Evolutionary conservation across 2,797 vertebrate genomes (phyloP), one percentile per base, ranked within the genome.

Genomic region (Enteromius mattozi): DNA sequence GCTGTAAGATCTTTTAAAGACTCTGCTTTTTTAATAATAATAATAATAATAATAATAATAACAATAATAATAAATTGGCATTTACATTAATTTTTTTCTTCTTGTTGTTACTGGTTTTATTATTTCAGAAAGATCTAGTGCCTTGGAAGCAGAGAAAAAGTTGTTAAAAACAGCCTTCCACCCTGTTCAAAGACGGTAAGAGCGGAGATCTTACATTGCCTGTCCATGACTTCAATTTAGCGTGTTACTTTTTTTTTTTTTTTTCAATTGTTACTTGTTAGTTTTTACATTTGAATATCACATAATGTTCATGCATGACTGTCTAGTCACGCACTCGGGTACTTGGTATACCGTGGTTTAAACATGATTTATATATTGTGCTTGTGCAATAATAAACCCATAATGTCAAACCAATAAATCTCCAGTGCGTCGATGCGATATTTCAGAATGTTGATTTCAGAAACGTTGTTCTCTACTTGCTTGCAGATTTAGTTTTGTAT

Each of bases 71-170:
- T 89, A 80, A 89, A 51, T 54, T 86, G 81, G 78, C 66, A 82
- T 84, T 89, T 82, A 79, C 89, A 92, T 91, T 85, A 83, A 86
- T 87, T 77, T 76, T 88, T 82, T 74, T 82, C n/a, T 90, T 93
- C 88, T 90, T 49, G 85, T 91, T 90, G 90, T 89, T 89, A 89
- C 87, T 86, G 89, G 89, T 90, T 89, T 92, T 90, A 86, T 91
- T 90, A 90, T 96, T 96, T 92, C 94, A 96, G 96, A 97, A 94
- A 96, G 96, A 95, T 96, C 93, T 95, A 98, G 97, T 97, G 97
- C 97, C 97, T 98, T 99, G 97, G 96, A 97, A 95, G 94, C 96
- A 96, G 96, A 97, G 93, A 95, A 95, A 95, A 97, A 95, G 94
- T 95, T 95, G 92, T 93, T 96, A 94, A 95, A 96, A 95, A 96